A percentile compares a stretch with the other conserved stretches of the same genome.
Conservation (phyloP, 1,140 invertebrate species). For the Coptotermes formosanus region DNA sequence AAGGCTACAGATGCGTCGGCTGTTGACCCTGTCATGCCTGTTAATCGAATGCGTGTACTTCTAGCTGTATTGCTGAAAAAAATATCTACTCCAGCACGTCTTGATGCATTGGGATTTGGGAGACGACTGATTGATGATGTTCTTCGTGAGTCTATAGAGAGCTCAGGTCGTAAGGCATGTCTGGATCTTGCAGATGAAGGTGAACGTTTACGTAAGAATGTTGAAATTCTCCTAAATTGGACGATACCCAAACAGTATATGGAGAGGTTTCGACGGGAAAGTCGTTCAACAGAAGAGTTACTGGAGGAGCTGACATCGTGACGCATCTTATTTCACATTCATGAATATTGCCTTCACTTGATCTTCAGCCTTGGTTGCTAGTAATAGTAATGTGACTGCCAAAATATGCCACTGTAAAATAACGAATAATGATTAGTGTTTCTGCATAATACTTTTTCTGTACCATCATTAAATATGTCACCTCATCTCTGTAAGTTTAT, state of each 20-base stretch:
- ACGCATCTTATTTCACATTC: slow-evolving; percentile 31
- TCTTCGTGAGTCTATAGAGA: slow-evolving; percentile 70
- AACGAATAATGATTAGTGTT: no score
- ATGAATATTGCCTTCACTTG: background rate
- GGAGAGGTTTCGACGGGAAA: slow-evolving; percentile 69
- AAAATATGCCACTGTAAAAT: no score
- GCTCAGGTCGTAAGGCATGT: slow-evolving; percentile 66
- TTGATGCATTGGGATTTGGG: slow-evolving; percentile 75
- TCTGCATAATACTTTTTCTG: no score
- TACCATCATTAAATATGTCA: background rate
- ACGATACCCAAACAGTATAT: slow-evolving; percentile 76
- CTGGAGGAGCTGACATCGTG: slow-evolving; percentile 68
- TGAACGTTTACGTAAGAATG: slow-evolving; percentile 65
- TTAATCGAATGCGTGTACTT: slow-evolving; percentile 73
- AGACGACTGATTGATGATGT: slow-evolving; percentile 80
- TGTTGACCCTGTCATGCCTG: slow-evolving; percentile 51
- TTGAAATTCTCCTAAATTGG: slow-evolving; percentile 74
- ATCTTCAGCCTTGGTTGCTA: background rate
- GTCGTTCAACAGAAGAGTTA: slow-evolving; percentile 72
- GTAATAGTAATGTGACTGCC: no score
- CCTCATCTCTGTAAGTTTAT: background rate
- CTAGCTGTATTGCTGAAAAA: slow-evolving; percentile 76
- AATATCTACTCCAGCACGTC: slow-evolving; percentile 72
- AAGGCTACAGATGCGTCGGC: background rate
- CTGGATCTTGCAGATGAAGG: slow-evolving; percentile 56